Percentiles rank a stretch among this genome's conserved stretches.
These are phyloP conservation scores for Mesocentrotus franciscanus DNA, from an alignment of 53 echinoderm and acorn worm genomes.

Conservation along the genomic window DNA sequence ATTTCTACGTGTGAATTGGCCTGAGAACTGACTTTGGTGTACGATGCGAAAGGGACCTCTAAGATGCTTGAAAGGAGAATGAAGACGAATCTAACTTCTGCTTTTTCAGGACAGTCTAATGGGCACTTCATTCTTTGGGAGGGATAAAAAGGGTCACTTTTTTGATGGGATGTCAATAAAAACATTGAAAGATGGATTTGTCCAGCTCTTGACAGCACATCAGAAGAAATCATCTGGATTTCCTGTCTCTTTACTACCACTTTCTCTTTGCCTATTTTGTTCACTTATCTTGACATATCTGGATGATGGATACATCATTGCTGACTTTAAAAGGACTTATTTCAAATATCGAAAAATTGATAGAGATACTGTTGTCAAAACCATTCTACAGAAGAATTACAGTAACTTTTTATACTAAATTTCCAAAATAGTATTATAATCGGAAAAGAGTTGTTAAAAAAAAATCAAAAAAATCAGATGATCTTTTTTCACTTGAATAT, in stretches of 20 bases:
- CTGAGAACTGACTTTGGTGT: not conserved
- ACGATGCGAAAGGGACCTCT: not conserved
- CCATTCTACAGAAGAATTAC: not conserved
- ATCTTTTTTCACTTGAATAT: too few relatives aligned
- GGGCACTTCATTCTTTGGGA: slow-evolving; percentile 54
- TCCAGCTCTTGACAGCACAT: not conserved
- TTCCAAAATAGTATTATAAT: too few relatives aligned
- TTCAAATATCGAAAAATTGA: not conserved
- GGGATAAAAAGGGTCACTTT: slow-evolving; percentile 57
- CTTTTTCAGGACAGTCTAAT: slow-evolving; percentile 45
- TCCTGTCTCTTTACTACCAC: not conserved
- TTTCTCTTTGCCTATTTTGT: not conserved
- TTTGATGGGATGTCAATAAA: slow-evolving; percentile 54
- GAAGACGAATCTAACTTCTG: slow-evolving; percentile 12
- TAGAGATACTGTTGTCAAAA: not conserved
- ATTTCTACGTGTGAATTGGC: not conserved
- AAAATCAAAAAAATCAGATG: too few relatives aligned
- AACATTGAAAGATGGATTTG: slow-evolving; percentile 46
- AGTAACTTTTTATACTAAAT: not conserved
- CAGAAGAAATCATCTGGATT: slow-evolving; percentile 20
- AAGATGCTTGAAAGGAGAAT: slow-evolving; percentile 18
- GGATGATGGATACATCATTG: not conserved
- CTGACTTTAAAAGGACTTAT: not conserved
- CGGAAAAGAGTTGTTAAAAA: too few relatives aligned
- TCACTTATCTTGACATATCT: not conserved